Evolutionary conservation across 2,888 invertebrate species (phyloP), one percentile per base, ranked within the genome.

Genomic region (Patella caerulea): DNA sequence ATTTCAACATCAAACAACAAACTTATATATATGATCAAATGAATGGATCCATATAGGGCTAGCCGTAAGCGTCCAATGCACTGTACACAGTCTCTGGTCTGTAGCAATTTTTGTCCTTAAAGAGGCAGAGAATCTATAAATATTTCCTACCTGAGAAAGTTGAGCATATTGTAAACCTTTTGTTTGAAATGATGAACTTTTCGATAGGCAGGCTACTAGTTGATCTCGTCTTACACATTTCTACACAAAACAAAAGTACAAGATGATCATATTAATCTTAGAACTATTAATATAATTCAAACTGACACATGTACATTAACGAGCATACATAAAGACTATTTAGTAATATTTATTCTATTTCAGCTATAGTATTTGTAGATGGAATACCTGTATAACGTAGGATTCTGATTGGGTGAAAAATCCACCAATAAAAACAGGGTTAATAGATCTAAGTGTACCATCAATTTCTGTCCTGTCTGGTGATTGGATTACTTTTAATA

Each of bases 111-210:
- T 45, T 9, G 45, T 45, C 29, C 29, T 29, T 29, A 29, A 29
- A n/a, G 59, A 12, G 59, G 1, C 7, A 59, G 15, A 17, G n/a
- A n/a, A 17, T 14, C 19, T 17, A 65, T 17, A 65, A 45, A 45
- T 15, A 24, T 5, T 70, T 74, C 77, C 70, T 78, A 86, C 87
- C 84, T 85, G 83, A 69, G 83, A 86, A 14, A 87, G 74, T 69
- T 83, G 82, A 53, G 85, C 86, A 71, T 87, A 80, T 59, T 85
- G 82, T 11, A 88, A 77, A 19, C 84, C 84, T 65, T 83, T 83
- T 72, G 86, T 86, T 78, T 88, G 87, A 56, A 87, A 86, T 11
- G 83, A 81, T 71, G 83, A 79, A 19, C 81, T 76, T 53, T 81
- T 76, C 11, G 86, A 79, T 45, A 86, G 5, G 2, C 24, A 19